Percentiles rank a stretch among this genome's conserved stretches.
These are phyloP conservation scores for Vidua chalybeata DNA, from an alignment of 2,113 vertebrate genomes.

Conservation along the genomic window DNA sequence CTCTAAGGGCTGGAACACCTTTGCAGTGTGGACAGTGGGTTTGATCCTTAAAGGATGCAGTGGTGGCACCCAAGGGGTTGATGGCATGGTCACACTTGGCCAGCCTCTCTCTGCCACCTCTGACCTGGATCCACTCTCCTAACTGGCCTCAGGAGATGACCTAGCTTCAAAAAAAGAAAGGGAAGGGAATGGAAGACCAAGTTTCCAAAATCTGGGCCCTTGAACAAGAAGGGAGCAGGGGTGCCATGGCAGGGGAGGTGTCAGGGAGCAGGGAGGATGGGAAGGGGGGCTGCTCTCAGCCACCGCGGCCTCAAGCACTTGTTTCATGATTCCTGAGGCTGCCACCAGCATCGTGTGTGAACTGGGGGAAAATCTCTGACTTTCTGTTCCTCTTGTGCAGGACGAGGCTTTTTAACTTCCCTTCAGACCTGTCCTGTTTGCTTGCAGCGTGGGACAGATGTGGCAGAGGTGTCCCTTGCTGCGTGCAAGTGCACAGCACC, in stretches of 20 bases:
- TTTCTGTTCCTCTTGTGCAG: background rate
- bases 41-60: background rate
- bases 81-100: background rate
- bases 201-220: background rate
- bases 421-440: background rate
- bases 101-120: background rate
- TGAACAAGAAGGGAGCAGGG: rapidly evolving
- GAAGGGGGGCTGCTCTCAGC: background rate
- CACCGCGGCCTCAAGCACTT: background rate
- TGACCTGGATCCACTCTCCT: background rate
- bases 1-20: background rate
- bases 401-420: background rate
- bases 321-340: background rate
- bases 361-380: background rate
- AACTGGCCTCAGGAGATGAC: background rate
- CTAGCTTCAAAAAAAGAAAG: background rate
- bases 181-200: background rate
- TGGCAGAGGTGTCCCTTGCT: background rate
- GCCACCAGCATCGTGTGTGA: background rate
- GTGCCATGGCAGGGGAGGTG: background rate
- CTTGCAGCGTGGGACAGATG: rapidly evolving
- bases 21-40: background rate
- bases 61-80: background rate
- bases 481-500: rapidly evolving
- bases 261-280: background rate